phyloP scores from a whole-genome alignment of 2,113 vertebrate genomes.

The Sarotherodon lohbergeri region DNA sequence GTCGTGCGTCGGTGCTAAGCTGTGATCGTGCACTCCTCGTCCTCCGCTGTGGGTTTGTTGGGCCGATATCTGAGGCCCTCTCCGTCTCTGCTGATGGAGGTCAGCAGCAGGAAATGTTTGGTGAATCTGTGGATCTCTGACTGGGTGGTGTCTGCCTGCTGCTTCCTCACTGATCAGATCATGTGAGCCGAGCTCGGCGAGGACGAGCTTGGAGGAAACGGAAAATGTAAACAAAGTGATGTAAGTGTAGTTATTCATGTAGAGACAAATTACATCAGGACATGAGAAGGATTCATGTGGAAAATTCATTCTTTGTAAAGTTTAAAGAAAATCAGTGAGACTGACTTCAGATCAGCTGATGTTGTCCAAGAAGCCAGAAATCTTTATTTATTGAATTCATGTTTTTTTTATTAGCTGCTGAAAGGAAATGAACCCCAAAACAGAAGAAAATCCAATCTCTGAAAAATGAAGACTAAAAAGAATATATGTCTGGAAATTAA shows the following conservation, averaged over 20 bases:
- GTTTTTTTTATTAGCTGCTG: neutral
- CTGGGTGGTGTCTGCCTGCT: neutral
- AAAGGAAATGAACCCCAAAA: neutral
- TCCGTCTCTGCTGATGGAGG: neutral
- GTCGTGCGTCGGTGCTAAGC: neutral
- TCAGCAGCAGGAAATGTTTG: constrained; percentile 10
- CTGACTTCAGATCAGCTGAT: neutral
- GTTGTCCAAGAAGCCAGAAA: neutral
- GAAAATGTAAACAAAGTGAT: neutral
- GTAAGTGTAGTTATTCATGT: neutral
- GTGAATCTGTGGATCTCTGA: constrained; percentile 16
- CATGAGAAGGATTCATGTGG: neutral
- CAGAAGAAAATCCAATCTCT: neutral
- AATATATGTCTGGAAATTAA: neutral
- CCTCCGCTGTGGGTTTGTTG: neutral
- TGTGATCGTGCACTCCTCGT: neutral
- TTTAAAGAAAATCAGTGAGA: neutral
- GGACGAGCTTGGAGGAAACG: neutral
- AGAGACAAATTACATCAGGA: neutral
- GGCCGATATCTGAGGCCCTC: neutral
- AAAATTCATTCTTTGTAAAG: neutral
- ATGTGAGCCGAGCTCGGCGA: neutral
- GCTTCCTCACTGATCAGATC: constrained; percentile 10
- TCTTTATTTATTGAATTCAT: neutral
- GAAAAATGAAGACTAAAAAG: rapidly evolving